A percentile compares a stretch with the other conserved stretches of the same genome.
Evolutionary conservation across 2,797 vertebrate genomes (phyloP).

Genomic region (Acropternis orthonyx): DNA sequence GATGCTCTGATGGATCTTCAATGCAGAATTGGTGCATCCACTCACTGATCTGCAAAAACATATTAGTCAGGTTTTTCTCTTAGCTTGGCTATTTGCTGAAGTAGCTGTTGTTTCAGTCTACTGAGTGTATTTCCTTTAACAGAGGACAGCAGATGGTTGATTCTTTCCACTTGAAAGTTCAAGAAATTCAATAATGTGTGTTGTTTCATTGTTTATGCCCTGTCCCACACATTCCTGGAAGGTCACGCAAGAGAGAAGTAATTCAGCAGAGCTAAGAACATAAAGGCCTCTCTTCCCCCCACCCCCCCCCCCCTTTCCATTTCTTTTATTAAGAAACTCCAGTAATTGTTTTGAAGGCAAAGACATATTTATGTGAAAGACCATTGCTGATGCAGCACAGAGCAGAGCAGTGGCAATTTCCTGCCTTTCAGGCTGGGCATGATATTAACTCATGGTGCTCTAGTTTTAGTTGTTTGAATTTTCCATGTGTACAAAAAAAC

Average conservation of each 20-base stretch:
- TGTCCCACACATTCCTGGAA: constrained; percentile 6
- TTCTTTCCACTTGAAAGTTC: neutral
- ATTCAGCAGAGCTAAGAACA: neutral
- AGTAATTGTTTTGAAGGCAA: neutral
- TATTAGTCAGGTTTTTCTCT: neutral
- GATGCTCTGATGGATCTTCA: neutral
- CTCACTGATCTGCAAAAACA: neutral
- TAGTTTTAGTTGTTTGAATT: neutral
- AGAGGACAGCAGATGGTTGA: neutral
- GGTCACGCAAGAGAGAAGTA: neutral
- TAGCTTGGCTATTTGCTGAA: neutral
- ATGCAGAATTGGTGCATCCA: neutral
- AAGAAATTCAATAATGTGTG: neutral
- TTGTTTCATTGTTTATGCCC: neutral
- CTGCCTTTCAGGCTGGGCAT: neutral
- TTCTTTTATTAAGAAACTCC: neutral
- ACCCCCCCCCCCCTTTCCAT: no score
- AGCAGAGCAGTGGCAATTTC: neutral
- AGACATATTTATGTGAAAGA: constrained; percentile 14
- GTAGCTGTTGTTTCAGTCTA: neutral
- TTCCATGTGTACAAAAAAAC: neutral
- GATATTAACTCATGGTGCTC: neutral
- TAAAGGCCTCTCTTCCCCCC: neutral
- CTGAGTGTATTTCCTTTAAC: neutral
- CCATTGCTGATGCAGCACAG: neutral